Conservation (phyloP, 1,140 invertebrate species). For the Notospermus geniculatus region DNA sequence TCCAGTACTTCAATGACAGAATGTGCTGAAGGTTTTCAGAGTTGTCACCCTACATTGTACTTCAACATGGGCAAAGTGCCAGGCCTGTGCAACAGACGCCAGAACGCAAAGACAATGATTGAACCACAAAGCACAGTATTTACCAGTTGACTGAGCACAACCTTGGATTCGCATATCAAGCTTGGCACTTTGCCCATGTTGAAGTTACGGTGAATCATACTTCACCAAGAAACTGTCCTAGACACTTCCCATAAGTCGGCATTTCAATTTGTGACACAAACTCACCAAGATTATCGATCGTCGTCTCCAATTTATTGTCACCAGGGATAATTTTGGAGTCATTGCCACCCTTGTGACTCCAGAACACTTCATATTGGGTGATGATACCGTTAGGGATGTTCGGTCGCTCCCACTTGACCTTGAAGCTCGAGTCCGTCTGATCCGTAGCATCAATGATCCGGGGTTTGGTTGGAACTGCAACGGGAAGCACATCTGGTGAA, state of each 20-base stretch:
- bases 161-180: no score
- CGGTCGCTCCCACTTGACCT: constrained; percentile 5
- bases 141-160: no score
- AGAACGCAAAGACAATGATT: no score
- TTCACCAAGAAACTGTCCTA: background rate
- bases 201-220: no score
- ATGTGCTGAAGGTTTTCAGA: no score
- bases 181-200: no score
- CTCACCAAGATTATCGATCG: background rate
- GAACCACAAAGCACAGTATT: no score
- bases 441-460: background rate
- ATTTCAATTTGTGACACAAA: background rate
- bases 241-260: background rate
- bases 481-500: background rate
- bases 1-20: background rate
- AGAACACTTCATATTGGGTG: background rate
- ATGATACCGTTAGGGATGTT: constrained; percentile 1
- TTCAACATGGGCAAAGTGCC: no score
- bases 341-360: background rate
- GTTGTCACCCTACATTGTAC: no score
- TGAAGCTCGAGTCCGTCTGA: background rate
- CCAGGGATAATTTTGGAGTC: background rate
- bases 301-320: constrained; percentile 1
- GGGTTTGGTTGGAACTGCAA: constrained; percentile 1
- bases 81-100: no score